Conservation (phyloP, 2,113 vertebrate species). For the Ammodytes dubius region DNA sequence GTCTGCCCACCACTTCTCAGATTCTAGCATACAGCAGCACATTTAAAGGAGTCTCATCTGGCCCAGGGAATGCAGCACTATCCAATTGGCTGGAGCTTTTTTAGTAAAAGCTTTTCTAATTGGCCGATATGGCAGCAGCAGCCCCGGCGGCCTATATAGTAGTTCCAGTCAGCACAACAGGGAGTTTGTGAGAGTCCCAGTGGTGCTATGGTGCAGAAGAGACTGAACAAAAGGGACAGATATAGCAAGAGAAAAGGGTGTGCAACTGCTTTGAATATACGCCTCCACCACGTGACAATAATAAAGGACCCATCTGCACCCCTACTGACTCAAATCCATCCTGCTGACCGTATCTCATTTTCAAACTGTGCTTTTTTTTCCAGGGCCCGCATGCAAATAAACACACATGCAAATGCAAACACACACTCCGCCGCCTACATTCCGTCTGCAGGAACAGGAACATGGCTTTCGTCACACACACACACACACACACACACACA, state of each 20-base stretch:
- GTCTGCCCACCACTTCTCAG: conserved; percentile 65
- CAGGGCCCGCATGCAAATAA: conserved; percentile 21
- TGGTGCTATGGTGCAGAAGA: conserved; percentile 63
- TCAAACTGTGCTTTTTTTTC: conserved; percentile 35
- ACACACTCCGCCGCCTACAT: no score
- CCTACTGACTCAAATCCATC: conserved; percentile 60
- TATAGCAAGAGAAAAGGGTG: conserved; percentile 31
- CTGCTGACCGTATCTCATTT: conserved; percentile 53
- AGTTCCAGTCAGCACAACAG: conserved; percentile 74
- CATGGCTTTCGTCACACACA: no score
- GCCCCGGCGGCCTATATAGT: conserved; percentile 48
- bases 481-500: no score
- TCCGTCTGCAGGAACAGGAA: no score
- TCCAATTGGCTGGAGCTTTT: conserved; percentile 73
- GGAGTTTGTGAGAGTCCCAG: conserved; percentile 69
- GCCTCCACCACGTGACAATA: conserved; percentile 39
- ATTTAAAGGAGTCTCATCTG: conserved; percentile 69
- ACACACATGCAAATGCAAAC: not conserved
- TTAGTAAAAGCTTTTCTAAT: conserved; percentile 80
- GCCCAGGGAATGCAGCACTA: conserved; percentile 70
- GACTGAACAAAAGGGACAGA: conserved; percentile 57
- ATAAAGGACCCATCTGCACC: conserved; percentile 49
- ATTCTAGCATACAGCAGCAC: conserved; percentile 77
- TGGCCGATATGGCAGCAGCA: conserved; percentile 62
- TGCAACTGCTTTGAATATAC: conserved; percentile 63